Evolutionary conservation across 1,140 invertebrate species (phyloP), one percentile per base, ranked within the genome.

Genomic region (Papilio glaucus): DNA sequence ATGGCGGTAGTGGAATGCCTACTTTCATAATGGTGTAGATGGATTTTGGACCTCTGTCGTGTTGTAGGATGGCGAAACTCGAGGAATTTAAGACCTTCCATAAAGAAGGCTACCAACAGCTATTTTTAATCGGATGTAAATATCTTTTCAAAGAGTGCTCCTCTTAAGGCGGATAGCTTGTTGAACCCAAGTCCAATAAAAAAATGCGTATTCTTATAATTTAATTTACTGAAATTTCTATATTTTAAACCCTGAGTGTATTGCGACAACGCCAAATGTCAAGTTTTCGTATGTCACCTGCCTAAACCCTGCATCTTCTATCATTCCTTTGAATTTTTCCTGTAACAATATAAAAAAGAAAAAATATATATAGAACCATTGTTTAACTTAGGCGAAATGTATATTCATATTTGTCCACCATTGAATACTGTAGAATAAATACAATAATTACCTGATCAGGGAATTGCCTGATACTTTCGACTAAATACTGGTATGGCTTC

Each of bases 391-490:
- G n/a, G n/a, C n/a, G n/a, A n/a, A n/a, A n/a, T n/a, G n/a, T n/a
- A n/a, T n/a, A n/a, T n/a, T n/a, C n/a, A n/a, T n/a, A n/a, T n/a
- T n/a, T n/a, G n/a, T n/a, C n/a, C n/a, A n/a, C n/a, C n/a, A n/a
- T n/a, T n/a, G n/a, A n/a, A n/a, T n/a, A n/a, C n/a, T n/a, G n/a
- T n/a, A 42, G 3, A 42, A 13, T 42, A 42, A 42, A 42, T 3
- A 13, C 10, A 26, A 26, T 42, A 29, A 9, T 80, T 89, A 96
- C 96, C 94, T 98, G 97, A 83, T 97, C 95, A n/a, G 99, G 99
- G 93, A 99, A 99, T 84, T 97, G 96, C 70, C 98, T 93, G 75
- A 99, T 99, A 93, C 98, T 99, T 93, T 99, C 98, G 0, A 99
- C 98, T 33, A 99, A 94, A 92, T 99, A 99, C 89, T 99, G 97